Base-by-base conservation (phyloP, 1,140 invertebrate species). In the Hydropsyche tenuis region DNA sequence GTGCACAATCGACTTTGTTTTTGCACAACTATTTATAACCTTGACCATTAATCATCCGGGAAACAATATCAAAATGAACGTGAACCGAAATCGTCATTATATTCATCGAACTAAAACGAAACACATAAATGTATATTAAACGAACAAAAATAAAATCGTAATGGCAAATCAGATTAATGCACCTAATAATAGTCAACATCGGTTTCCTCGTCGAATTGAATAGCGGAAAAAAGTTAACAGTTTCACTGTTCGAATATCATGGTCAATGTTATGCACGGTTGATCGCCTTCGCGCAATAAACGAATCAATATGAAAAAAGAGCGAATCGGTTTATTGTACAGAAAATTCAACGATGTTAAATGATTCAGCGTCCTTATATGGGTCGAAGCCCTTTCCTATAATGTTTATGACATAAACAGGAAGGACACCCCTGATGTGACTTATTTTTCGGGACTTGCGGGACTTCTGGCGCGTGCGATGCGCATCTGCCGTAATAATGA, bases 401-500 rank as follows among this genome's bases (percentile, higher is more conserved):
- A 9, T n/a, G n/a, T 25, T 23, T 6, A 7, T 53, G 5, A n/a
- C 4, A 16, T 18, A 18, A 18, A 56, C 22, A 9, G 18, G 51
- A n/a, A 27, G 12, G 18, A 18, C 20, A 60, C 56, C 56, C 56
- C 22, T 27, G 56, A 37, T 37, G 30, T 37, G 56, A 60, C 18
- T 7, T 12, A 12, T 23, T 60, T 60, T 27, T 46, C 42, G 42
- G 48, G 68, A 70, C 68, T 70, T 70, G 68, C 51, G 51, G 51
- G 68, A 70, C 68, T 70, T 70, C 65, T 68, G 65, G 23, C 68
- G 42, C 68, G 68, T 56, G 65, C 48, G 46, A 16, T 48, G 68
- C 27, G 16, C 68, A 70, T 18, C 68, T 70, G 68, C 18, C 18
- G 27, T 25, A 37, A 25, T 30, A 70, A 42, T 56, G 23, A n/a